Base-by-base conservation (phyloP, 2,888 invertebrate genomes). In the Anorthoa munda region DNA sequence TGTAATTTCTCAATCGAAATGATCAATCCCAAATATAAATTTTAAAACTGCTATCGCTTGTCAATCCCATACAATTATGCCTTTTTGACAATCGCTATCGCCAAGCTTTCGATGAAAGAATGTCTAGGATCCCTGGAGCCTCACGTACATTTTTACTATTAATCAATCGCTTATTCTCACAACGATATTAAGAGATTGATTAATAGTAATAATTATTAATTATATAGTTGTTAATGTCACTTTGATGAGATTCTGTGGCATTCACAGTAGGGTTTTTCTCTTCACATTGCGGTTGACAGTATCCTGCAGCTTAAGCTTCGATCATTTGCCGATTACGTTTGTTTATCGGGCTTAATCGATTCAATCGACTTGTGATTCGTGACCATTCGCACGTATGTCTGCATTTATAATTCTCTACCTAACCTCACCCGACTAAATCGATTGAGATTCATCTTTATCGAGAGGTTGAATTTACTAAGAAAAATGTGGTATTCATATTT, bases 331-430 rank as follows among this genome's bases (percentile, higher is more conserved):
- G 46, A 66, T 79, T 73, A 61, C 23, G 15, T 51, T 51, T 60
- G 2, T 45, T 39, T 7, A 77, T 50, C 31, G 21, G 0, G 15
- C 48, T 21, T 51, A 31, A 61, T 53, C 46, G 48, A 65, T 59
- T 60, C 59, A 48, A 79, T 53, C 56, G 21, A 74, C 53, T 21
- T 55, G 55, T 5, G 11, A 4, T 61, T 61, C 80, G 80, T 74
- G 75, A 80, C 18, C 80, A 46, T 51, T 51, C 21, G 55, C 60
- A 61, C 45, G 76, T 72, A 61, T 39, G 17, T 17, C 31, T 60
- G 48, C 11, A 56, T 73, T 79, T 61, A 46, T 56, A 55, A 50
- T 64, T 48, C 17, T 21, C 13, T n/a, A 50, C 21, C n/a, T 60
- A 45, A 65, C 50, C 46, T 65, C 1, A 72, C 9, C 48, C 18